Percentiles rank a stretch among this genome's conserved stretches.
These are phyloP conservation scores for Lasioglossum malachurum DNA, from an alignment of 2,888 invertebrate genomes.

Conservation along the genomic window DNA sequence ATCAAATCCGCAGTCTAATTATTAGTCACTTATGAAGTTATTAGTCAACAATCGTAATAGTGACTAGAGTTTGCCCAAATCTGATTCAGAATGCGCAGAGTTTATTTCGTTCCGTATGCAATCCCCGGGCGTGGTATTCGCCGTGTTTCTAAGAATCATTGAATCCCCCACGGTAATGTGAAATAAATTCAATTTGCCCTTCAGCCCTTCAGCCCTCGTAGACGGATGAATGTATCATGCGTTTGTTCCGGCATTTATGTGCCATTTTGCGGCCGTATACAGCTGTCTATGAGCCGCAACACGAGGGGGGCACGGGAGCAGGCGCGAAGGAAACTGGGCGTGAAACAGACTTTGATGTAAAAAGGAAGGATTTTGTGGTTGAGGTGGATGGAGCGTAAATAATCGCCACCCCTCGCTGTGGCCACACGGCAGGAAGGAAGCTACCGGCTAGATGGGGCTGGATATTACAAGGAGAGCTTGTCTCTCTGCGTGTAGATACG, in stretches of 20 bases:
- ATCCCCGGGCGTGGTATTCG: background rate
- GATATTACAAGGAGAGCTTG: slow-evolving; percentile 18
- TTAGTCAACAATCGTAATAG: too few relatives aligned
- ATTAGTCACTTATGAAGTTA: too few relatives aligned
- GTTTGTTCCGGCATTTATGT: slow-evolving; percentile 13
- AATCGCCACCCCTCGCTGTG: slow-evolving; percentile 66
- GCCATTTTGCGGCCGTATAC: slow-evolving; percentile 46
- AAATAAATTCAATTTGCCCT: slow-evolving; percentile 33
- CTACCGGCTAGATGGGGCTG: slow-evolving; percentile 4
- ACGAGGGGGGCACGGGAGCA: slow-evolving; percentile 51
- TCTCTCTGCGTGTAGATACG: background rate
- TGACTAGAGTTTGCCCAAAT: too few relatives aligned
- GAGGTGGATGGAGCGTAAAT: slow-evolving; percentile 74
- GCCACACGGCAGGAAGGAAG: slow-evolving; percentile 35
- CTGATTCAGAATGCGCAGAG: background rate
- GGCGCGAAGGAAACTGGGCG: slow-evolving; percentile 73
- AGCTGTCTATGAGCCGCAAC: slow-evolving; percentile 54
- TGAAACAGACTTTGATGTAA: slow-evolving; percentile 76
- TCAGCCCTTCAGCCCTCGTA: background rate
- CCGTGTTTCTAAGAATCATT: background rate
- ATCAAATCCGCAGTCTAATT: too few relatives aligned
- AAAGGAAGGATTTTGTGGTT: slow-evolving; percentile 74
- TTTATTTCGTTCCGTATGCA: background rate
- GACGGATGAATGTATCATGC: slow-evolving; percentile 28
- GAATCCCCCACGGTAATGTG: background rate